Base-by-base conservation (phyloP, 2,113 vertebrate species). In the Speoplatyrhinus poulsoni region DNA sequence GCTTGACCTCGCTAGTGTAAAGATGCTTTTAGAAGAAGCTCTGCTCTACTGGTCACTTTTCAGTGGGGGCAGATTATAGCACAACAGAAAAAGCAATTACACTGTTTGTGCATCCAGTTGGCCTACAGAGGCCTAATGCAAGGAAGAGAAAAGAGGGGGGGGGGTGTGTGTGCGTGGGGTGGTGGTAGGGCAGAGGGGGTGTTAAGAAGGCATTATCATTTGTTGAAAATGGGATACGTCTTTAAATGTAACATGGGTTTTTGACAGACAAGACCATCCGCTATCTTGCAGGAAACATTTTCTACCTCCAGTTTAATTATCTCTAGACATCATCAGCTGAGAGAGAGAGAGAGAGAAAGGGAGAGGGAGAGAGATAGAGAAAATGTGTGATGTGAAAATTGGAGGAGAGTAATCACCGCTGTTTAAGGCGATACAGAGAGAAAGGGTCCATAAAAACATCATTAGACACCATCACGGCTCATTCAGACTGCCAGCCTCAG, bases 31-130 rank as follows among this genome's bases (percentile, higher is more conserved):
- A 69, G 80, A 71, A 72, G 41, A 26, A 32, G 62, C 50, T 36
- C 16, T 61, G 71, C 72, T 72, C 70, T 80, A 66, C 61, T 73
- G 73, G 68, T 83, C 82, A 58, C 59, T 82, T 87, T 84, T 79
- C 73, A 70, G 70, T 74, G 70, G 1, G 79, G 68, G 65, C 72
- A 87, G 83, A 89, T 89, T 90, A 89, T 66, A 57, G 69, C 69
- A 72, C 82, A 76, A 87, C 82, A 89, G 88, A 85, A 88, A 90
- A 90, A 88, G 88, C 84, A 89, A 90, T 91, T 87, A 83, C 80
- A 73, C 84, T 81, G 77, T 88, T 87, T 85, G 83, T 85, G 84
- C 72, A 82, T 84, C 82, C 76, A 67, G 72, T 74, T 68, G 63
- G 82, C 73, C 79, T 67, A 79, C 80, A 76, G 80, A 78, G 84